Evolutionary conservation across 2,888 invertebrate species (phyloP).

Genomic region (Agrochola circellaris): DNA sequence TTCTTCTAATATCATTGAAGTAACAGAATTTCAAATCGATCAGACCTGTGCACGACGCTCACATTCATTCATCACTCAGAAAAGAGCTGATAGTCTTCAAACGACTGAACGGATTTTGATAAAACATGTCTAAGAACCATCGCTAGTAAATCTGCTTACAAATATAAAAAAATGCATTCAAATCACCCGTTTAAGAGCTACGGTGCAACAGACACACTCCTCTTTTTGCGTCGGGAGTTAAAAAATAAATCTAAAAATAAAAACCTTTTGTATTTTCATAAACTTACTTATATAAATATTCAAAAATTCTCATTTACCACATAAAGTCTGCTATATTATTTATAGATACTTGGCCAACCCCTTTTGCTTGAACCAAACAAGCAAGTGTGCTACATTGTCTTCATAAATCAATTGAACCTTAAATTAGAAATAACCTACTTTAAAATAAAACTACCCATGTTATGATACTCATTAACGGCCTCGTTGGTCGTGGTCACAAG

Average conservation of each 20-base stretch:
- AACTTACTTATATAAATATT: slow-evolving; percentile 19
- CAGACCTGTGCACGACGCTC: no score
- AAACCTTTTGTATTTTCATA: neutral
- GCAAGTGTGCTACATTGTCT: neutral
- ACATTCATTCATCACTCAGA: no score
- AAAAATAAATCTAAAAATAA: neutral
- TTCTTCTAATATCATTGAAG: no score
- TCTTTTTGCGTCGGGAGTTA: no score
- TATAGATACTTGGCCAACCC: slow-evolving; percentile 2
- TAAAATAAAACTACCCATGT: slow-evolving; percentile 1
- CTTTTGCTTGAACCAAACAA: neutral
- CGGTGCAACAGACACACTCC: no score
- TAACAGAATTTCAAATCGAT: no score
- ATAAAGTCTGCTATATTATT: slow-evolving; percentile 16
- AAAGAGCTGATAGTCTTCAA: no score
- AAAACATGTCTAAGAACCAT: no score
- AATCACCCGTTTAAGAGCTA: no score
- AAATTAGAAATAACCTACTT: slow-evolving; percentile 18
- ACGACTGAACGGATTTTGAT: no score
- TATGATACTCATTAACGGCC: neutral
- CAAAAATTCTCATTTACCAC: slow-evolving; percentile 12
- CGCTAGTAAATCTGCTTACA: no score
- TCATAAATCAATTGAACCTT: slow-evolving; percentile 35
- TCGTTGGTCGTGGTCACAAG: neutral
- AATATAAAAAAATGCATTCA: no score